A percentile compares a stretch with the other conserved stretches of the same genome.
phyloP scores from a whole-genome alignment of 2,888 invertebrate species.

The Saturnia japonica region DNA sequence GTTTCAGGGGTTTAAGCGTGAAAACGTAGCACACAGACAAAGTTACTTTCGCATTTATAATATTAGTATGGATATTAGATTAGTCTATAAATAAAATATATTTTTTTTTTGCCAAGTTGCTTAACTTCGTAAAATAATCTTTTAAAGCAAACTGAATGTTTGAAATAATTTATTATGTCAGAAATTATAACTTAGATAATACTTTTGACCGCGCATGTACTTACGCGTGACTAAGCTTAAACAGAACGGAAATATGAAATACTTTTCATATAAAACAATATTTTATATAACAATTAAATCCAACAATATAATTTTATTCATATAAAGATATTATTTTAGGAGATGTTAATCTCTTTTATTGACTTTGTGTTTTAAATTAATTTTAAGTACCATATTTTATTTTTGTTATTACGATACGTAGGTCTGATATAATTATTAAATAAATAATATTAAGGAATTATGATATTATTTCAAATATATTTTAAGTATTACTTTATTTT shows the following conservation, averaged over 20 bases:
- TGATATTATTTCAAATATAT: not conserved
- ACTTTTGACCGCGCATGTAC: slow-evolving; percentile 53
- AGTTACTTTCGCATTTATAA: too few species aligned
- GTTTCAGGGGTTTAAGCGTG: too few species aligned
- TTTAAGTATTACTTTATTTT: not conserved
- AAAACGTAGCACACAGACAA: too few species aligned
- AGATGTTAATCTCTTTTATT: slow-evolving; percentile 57
- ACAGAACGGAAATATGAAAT: slow-evolving; percentile 55
- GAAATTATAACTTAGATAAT: slow-evolving; percentile 19
- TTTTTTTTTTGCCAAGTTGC: not conserved
- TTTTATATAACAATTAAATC: slow-evolving; percentile 72
- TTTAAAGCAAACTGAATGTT: not conserved
- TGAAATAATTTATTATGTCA: not conserved
- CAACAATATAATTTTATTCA: slow-evolving; percentile 72
- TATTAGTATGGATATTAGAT: too few species aligned
- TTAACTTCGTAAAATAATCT: not conserved
- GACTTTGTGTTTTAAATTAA: slow-evolving; percentile 43
- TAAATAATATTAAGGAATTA: not conserved
- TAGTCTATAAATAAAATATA: not conserved
- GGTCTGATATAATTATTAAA: not conserved
- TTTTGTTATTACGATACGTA: slow-evolving; percentile 31
- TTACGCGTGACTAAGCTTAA: slow-evolving; percentile 71
- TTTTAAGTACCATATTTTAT: slow-evolving; percentile 36
- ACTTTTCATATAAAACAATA: slow-evolving; percentile 70
- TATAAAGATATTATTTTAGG: slow-evolving; percentile 76